Evolutionary conservation across 2,113 vertebrate species (phyloP), one percentile per base, ranked within the genome.

Genomic region (Fregetta grallaria): DNA sequence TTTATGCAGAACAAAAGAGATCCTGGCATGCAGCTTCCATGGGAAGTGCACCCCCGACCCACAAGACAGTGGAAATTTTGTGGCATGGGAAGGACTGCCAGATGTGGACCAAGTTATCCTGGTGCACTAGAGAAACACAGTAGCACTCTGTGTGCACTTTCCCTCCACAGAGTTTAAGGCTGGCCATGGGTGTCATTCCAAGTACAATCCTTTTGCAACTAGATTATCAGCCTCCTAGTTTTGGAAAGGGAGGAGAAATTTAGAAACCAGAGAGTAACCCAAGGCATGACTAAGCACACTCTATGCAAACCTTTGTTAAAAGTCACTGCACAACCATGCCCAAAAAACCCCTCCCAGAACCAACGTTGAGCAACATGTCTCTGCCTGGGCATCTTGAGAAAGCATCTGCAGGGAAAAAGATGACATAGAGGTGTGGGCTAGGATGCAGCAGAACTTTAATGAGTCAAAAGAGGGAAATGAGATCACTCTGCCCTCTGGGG

Each of bases 61-160:
- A 44, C 5, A 62, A 56, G 50, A 44, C 6, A 11, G 13, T 9
- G 10, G 6, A 27, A 32, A 73, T 68, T 62, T 73, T 9, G 4
- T 45, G 42, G 15, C 23, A 67, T 20, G 6, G 10, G 30, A 56
- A 50, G 6, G 27, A 55, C 29, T 71, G 5, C 23, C 7, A 83
- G 14, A n/a, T 20, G 13, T 26, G 21, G 53, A 20, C 29, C 14
- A n/a, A 45, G 20, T n/a, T 68, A 27, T 40, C 9, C 20, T 45
- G 15, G 11, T 56, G 36, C 20, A 25, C 36, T 29, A 15, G 7
- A 65, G 16, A 65, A 66, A 66, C 6, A 22, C 14, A 89, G 21
- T 19, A 3, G 4, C 4, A 4, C 3, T 45, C 7, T 4, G 2
- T 13, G 29, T 18, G 7, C 18, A 36, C 25, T 67, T 72, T 36